Evolutionary conservation across 2,113 vertebrate genomes (phyloP).

Genomic region (Climacteris rufus): DNA sequence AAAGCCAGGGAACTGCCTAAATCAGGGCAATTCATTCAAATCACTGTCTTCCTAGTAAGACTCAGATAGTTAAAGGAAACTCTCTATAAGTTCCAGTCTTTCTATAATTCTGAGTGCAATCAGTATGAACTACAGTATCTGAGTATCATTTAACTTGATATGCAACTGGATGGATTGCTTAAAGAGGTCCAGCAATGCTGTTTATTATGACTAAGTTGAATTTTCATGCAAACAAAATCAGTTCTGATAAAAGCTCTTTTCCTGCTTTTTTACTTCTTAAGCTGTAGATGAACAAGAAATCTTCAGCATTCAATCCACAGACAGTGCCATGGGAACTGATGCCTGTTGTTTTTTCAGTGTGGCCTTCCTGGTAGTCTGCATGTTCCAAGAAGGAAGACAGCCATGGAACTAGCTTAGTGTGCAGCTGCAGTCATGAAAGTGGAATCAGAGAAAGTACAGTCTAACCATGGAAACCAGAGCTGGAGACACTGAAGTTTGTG

Average conservation of each 20-base stretch:
- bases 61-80: not conserved
- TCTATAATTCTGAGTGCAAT: not conserved
- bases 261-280: not conserved
- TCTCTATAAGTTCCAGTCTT: not conserved
- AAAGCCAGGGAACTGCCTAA: not conserved
- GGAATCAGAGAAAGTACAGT: not conserved
- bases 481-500: not conserved
- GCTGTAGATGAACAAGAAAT: not conserved
- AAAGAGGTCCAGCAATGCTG: not conserved
- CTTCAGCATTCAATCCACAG: not conserved
- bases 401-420: not conserved
- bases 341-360: not conserved
- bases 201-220: not conserved
- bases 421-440: not conserved
- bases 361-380: not conserved
- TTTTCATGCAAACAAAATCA: not conserved
- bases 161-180: not conserved
- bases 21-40: slow-evolving; percentile 5
- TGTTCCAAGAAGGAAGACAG: not conserved
- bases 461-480: not conserved
- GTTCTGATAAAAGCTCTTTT: not conserved
- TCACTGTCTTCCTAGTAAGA: not conserved
- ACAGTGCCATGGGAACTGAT: not conserved
- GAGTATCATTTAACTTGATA: not conserved
- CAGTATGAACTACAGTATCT: not conserved